Conservation (phyloP, 2,888 invertebrate genomes). For the Phanerotoma sp. region DNA sequence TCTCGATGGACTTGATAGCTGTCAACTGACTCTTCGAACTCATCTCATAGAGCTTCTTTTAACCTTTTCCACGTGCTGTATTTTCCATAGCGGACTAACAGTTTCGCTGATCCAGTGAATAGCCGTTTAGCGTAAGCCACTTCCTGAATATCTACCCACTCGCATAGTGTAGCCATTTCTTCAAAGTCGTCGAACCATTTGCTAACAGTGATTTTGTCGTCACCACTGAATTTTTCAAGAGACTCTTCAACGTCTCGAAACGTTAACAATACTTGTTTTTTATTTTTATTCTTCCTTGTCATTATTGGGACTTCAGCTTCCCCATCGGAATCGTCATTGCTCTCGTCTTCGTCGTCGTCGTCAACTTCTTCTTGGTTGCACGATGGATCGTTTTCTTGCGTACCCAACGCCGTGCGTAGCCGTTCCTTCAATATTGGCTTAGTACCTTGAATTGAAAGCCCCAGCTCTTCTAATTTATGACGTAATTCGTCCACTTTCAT, state of each 20-base stretch:
- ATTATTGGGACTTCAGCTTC: not conserved
- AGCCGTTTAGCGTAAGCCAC: conserved; percentile 29
- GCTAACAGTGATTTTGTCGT: conserved; percentile 4
- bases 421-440: no score
- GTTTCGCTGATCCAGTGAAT: conserved; percentile 30
- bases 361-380: no score
- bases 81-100: conserved; percentile 6
- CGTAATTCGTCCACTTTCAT: no score
- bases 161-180: conserved; percentile 23
- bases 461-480: no score
- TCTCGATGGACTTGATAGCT: no score
- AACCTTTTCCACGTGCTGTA: conserved; percentile 1
- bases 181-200: conserved; percentile 35
- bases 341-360: no score
- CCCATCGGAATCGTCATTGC: not conserved
- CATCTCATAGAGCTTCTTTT: conserved; percentile 18
- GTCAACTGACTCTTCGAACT: no score
- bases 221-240: conserved; percentile 5
- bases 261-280: conserved; percentile 6
- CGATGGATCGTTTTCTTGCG: no score
- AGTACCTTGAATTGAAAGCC: no score
- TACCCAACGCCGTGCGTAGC: no score
- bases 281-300: no score
- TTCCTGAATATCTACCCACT: conserved; percentile 29
- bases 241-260: conserved; percentile 31